Evolutionary conservation across 92 coral and sea anemone genomes (phyloP).

Genomic region (Chrysogorgia sp.): DNA sequence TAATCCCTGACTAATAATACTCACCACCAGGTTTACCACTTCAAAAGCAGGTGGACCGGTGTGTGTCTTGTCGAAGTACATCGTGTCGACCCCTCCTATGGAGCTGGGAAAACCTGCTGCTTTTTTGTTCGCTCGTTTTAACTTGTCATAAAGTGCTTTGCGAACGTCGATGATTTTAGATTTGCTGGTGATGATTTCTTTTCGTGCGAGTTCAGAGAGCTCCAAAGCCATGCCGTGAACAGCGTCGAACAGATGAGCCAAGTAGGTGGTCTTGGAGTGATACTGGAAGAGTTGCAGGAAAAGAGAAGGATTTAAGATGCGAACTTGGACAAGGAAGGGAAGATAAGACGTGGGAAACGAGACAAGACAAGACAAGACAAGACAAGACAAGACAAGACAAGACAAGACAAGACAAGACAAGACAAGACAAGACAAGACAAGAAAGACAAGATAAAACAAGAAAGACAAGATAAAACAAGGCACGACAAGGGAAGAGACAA

Average conservation of each 20-base stretch:
- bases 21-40: constrained; percentile 91
- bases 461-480: too few relatives aligned
- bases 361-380: too few relatives aligned
- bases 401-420: too few relatives aligned
- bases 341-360: too few relatives aligned
- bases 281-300: constrained; percentile 48
- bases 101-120: constrained; percentile 88
- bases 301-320: not conserved
- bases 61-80: constrained; percentile 84
- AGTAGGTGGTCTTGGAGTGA: constrained; percentile 81
- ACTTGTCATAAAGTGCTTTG: constrained; percentile 78
- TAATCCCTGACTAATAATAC: constrained; percentile 2
- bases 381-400: too few relatives aligned
- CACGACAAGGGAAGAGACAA: too few relatives aligned
- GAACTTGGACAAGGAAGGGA: too few relatives aligned
- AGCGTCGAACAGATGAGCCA: constrained; percentile 93
- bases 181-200: constrained; percentile 83
- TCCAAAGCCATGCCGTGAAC: constrained; percentile 96
- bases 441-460: too few relatives aligned
- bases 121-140: constrained; percentile 71
- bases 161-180: constrained; percentile 80
- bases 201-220: constrained; percentile 94
- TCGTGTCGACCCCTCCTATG: constrained; percentile 78
- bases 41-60: constrained; percentile 90
- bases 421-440: too few relatives aligned